Evolutionary conservation across 2,797 vertebrate genomes (phyloP).

Genomic region (Tenualosa thibaudeaui): DNA sequence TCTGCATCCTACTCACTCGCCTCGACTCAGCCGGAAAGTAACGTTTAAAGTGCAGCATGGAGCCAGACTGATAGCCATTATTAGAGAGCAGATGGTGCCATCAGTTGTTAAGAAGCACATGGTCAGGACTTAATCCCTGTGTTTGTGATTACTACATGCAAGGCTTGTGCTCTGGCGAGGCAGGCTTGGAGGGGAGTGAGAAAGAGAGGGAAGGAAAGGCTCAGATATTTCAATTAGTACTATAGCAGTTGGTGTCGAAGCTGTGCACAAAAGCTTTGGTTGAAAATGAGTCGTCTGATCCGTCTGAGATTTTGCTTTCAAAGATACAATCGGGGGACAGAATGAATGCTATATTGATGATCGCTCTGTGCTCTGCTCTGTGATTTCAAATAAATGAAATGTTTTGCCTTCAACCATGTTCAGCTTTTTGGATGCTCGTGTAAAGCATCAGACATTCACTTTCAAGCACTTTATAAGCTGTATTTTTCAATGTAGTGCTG

Average conservation of each 20-base stretch:
- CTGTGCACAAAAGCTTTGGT: slow-evolving; percentile 45
- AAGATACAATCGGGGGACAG: not conserved
- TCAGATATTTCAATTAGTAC: slow-evolving; percentile 72
- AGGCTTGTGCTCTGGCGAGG: slow-evolving; percentile 53
- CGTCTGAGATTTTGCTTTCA: slow-evolving; percentile 42
- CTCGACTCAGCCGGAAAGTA: not conserved
- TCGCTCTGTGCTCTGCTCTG: not conserved
- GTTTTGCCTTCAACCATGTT: not conserved
- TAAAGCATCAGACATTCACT: not conserved
- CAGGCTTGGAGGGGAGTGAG: slow-evolving; percentile 34
- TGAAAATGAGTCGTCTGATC: slow-evolving; percentile 51
- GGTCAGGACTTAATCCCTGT: slow-evolving; percentile 61
- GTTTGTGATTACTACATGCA: slow-evolving; percentile 62
- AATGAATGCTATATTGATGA: not conserved
- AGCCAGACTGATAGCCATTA: slow-evolving; percentile 30
- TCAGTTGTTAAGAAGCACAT: slow-evolving; percentile 60
- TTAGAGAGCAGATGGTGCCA: slow-evolving; percentile 64
- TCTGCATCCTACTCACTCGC: not conserved
- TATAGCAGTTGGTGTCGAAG: slow-evolving; percentile 60
- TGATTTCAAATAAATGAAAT: slow-evolving; percentile 12
- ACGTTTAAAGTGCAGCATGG: not conserved
- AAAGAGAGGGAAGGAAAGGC: slow-evolving; percentile 28
- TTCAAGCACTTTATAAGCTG: not conserved
- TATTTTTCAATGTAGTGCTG: not conserved
- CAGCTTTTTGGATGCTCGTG: not conserved